Evolutionary conservation across 2,888 invertebrate genomes (phyloP), one percentile per base, ranked within the genome.

Genomic region (Nemurella pictetii): DNA sequence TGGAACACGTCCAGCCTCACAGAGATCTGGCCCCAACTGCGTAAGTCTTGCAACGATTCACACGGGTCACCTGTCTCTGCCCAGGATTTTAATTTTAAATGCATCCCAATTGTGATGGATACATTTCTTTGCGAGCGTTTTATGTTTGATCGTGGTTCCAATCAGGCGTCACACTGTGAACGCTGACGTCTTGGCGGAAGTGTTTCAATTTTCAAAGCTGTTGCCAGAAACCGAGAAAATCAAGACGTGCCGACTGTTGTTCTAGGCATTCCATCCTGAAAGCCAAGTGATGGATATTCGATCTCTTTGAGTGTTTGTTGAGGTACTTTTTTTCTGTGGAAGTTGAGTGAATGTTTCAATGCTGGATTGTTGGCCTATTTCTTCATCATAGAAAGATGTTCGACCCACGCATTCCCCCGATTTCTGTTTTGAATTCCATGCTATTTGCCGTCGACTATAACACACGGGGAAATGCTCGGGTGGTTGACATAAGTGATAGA

Each of bases 21-120:
- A 85, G 96, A 97, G 89, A 92, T 96, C 86, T 97, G 96, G 96
- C 95, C 96, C 0, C 96, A 95, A 88, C 92, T 95, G 89, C 93
- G 96, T 97, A 90, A 94, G 95, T 92, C 86, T 25, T 28, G 74
- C 83, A 29, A 55, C 36, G 75, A 26, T 84, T 29, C n/a, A n/a
- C n/a, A n/a, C n/a, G n/a, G n/a, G n/a, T n/a, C n/a, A n/a, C n/a
- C n/a, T n/a, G n/a, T n/a, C n/a, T n/a, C n/a, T n/a, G n/a, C n/a
- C n/a, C n/a, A n/a, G n/a, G n/a, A n/a, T n/a, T n/a, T n/a, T n/a
- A n/a, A n/a, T n/a, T n/a, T n/a, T n/a, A n/a, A n/a, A n/a, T n/a
- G n/a, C n/a, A n/a, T n/a, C n/a, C n/a, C n/a, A n/a, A n/a, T n/a
- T n/a, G n/a, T n/a, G n/a, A n/a, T n/a, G n/a, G n/a, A n/a, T n/a